Percentiles rank a stretch among this genome's conserved stretches.
phyloP scores from a whole-genome alignment of 2,888 invertebrate species.

The Lucinisca nassula region DNA sequence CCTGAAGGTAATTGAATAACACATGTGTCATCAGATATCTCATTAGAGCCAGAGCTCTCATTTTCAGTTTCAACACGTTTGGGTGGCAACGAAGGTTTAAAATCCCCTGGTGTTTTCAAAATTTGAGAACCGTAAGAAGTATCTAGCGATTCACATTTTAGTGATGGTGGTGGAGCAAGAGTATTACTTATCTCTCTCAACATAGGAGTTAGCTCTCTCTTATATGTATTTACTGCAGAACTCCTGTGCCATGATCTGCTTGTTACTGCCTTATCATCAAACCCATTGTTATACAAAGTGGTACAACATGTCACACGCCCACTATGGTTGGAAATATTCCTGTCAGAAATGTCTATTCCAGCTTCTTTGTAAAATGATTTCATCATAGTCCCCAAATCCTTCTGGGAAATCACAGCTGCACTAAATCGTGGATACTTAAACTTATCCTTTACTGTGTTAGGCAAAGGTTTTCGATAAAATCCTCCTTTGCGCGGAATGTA shows the following conservation, averaged over 20 bases:
- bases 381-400: not conserved
- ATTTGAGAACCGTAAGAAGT: not conserved
- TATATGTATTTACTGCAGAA: not conserved
- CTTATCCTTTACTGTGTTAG: not conserved
- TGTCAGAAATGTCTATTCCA: not conserved
- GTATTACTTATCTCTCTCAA: not conserved
- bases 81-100: not conserved
- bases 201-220: not conserved
- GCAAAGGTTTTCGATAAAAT: not conserved
- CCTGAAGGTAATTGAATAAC: not conserved
- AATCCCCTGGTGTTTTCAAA: not conserved
- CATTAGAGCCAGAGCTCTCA: not conserved
- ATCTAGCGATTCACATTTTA: not conserved
- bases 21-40: not conserved
- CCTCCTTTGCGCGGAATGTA: not conserved
- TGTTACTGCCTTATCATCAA: not conserved
- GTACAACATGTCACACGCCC: constrained; percentile 31
- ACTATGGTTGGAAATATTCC: constrained; percentile 20
- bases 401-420: not conserved
- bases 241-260: constrained; percentile 17
- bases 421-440: not conserved
- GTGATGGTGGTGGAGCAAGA: not conserved
- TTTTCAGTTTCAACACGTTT: not conserved
- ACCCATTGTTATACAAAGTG: constrained; percentile 23
- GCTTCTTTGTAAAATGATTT: not conserved